Evolutionary conservation across 2,113 vertebrate species (phyloP), one percentile per base, ranked within the genome.

Genomic region (Forbesichthys papilliferus): DNA sequence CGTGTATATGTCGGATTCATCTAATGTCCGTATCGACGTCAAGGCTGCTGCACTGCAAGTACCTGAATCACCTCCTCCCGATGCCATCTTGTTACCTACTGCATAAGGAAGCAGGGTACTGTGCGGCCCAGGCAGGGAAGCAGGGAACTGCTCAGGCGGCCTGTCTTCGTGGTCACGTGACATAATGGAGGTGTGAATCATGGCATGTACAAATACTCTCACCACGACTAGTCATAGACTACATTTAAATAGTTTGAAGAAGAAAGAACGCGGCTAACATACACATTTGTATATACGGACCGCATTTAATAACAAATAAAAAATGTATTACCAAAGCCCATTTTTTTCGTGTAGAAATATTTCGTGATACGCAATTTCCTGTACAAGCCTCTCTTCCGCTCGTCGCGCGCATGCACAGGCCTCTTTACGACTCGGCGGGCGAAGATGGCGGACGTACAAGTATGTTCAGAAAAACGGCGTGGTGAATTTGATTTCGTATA

Each of bases 371-470:
- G 90, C 92, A 86, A 93, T 47, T 70, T 93, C 95, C 94, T 0
- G 52, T 53, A 0, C 0, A 9, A 3, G 2, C 3, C 0, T 0
- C 4, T 74, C 82, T 92, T 89, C 86, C 80, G 81, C 10, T 46
- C 73, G 66, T 71, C 77, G 78, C 83, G 85, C 75, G 75, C 66
- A 58, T 9, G 1, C 0, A 11, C n/a, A 20, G 82, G 59, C 82
- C 90, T 92, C 91, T 95, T 93, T 93, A 86, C 91, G 78, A 88
- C 92, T 92, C 91, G 88, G 90, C 88, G 79, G 78, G 79, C 80
- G 77, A 93, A 95, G 92, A 96, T 96, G 95, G 93, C 95, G 93
- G 95, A 95, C 68, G 91, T 85, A 73, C 95, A 96, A 93, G 95
- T 96, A 91, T 2, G 92, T 7, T 52, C 11, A 8, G 64, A 13